phyloP scores from a whole-genome alignment of 2,113 vertebrate species.

The zebrafish (Danio rerio) region DNA sequence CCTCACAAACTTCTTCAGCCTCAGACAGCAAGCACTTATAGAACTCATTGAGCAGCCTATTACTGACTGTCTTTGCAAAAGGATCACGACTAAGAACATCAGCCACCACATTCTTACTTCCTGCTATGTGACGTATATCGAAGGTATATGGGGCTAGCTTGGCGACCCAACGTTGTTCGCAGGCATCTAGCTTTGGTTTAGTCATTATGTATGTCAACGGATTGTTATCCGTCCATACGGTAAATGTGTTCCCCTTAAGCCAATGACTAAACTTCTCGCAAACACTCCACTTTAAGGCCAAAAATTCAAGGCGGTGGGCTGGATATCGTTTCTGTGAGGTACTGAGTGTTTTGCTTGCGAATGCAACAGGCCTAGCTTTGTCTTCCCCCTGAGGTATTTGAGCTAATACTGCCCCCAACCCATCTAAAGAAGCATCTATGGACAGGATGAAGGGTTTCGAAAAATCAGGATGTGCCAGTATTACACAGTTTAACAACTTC shows the following conservation, averaged over 20 bases:
- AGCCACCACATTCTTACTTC: too few species aligned
- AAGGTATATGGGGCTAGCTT: too few species aligned
- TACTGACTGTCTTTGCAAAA: conserved; percentile 4
- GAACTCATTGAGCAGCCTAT: background rate
- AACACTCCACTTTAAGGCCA: background rate
- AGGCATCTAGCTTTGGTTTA: too few species aligned
- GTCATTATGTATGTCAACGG: too few species aligned
- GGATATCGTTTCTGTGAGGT: conserved; percentile 14
- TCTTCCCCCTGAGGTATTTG: conserved; percentile 6
- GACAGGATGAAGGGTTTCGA: conserved; percentile 13
- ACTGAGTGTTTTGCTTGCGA: conserved; percentile 34
- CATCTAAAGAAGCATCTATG: conserved; percentile 5
- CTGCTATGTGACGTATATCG: too few species aligned
- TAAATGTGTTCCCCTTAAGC: too few species aligned
- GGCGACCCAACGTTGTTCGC: too few species aligned
- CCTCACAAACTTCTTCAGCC: conserved; percentile 7
- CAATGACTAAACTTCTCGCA: too few species aligned
- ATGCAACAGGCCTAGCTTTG: conserved; percentile 15
- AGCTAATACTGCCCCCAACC: conserved; percentile 16
- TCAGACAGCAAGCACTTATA: background rate
- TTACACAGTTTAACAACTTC: conserved; percentile 9
- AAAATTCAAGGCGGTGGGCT: conserved; percentile 14
- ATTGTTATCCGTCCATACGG: too few species aligned
- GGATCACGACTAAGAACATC: conserved; percentile 9
- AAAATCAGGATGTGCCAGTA: conserved; percentile 35